These are phyloP conservation scores for Mus spicilegus DNA, from an alignment of 2,113 vertebrate genomes.

Conservation along the genomic window DNA sequence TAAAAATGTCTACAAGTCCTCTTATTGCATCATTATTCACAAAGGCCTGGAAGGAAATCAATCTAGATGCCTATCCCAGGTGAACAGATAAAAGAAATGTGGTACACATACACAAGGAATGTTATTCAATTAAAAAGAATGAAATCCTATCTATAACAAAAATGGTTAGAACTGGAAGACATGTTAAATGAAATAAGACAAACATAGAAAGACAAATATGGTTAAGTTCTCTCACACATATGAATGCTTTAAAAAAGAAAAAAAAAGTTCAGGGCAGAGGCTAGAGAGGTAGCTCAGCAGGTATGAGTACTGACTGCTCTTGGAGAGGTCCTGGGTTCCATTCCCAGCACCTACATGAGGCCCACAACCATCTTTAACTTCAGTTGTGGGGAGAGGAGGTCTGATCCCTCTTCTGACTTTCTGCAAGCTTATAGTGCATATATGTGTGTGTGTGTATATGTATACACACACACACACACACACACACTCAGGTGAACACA, in stretches of 20 bases:
- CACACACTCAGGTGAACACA: too few species aligned
- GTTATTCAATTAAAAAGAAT: background rate
- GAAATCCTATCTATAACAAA: background rate
- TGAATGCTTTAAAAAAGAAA: too few species aligned
- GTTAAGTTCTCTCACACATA: too few species aligned
- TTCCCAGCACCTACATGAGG: background rate
- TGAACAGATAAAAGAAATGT: background rate
- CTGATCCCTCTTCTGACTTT: background rate
- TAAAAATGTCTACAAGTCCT: background rate
- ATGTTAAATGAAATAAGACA: background rate
- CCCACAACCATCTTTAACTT: background rate
- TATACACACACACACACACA: too few species aligned
- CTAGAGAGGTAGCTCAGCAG: background rate
- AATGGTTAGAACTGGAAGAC: background rate
- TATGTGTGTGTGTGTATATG: too few species aligned
- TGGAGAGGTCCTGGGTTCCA: background rate
- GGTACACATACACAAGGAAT: background rate
- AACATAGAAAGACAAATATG: background rate
- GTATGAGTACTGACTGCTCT: background rate
- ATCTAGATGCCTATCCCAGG: background rate
- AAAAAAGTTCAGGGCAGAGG: too few species aligned
- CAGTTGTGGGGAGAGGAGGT: too few species aligned
- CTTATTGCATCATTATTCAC: background rate
- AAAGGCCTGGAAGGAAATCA: background rate
- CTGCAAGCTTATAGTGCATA: too few species aligned